These are phyloP conservation scores for Punctoribates punctum DNA, from an alignment of 2,888 invertebrate genomes.

Conservation along the genomic window DNA sequence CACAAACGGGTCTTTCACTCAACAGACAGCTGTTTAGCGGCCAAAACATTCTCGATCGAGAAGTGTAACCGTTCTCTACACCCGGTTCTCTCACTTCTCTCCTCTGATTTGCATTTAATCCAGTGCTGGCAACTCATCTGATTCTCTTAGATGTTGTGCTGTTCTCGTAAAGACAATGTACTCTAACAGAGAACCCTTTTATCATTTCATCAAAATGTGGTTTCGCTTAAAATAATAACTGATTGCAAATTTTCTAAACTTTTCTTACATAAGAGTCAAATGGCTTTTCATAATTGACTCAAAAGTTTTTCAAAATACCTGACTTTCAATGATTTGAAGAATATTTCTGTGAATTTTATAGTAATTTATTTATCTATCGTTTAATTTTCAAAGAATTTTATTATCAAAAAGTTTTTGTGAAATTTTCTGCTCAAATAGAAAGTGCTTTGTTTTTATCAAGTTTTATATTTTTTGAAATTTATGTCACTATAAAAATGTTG, in stretches of 20 bases:
- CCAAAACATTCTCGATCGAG: neutral
- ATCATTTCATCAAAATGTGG: neutral
- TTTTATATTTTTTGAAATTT: neutral
- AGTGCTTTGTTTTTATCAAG: neutral
- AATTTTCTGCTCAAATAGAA: slow-evolving; percentile 1
- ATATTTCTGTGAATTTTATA: neutral
- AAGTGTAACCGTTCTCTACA: neutral
- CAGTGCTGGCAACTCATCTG: neutral
- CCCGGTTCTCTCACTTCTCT: neutral
- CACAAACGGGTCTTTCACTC: slow-evolving; percentile 2
- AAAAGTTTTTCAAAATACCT: neutral
- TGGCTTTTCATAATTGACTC: neutral
- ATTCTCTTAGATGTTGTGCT: neutral
- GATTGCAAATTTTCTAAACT: neutral
- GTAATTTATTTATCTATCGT: no score
- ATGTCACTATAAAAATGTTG: slow-evolving; percentile 5
- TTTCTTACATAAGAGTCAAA: no score
- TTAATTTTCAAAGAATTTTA: neutral
- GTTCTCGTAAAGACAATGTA: neutral
- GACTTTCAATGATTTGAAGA: neutral
- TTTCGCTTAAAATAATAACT: neutral
- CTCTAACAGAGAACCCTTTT: neutral
- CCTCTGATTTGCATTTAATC: neutral
- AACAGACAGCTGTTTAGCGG: slow-evolving; percentile 5
- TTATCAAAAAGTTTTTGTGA: neutral